phyloP scores from a whole-genome alignment of 2,888 invertebrate species.

The Galeruca laticollis region DNA sequence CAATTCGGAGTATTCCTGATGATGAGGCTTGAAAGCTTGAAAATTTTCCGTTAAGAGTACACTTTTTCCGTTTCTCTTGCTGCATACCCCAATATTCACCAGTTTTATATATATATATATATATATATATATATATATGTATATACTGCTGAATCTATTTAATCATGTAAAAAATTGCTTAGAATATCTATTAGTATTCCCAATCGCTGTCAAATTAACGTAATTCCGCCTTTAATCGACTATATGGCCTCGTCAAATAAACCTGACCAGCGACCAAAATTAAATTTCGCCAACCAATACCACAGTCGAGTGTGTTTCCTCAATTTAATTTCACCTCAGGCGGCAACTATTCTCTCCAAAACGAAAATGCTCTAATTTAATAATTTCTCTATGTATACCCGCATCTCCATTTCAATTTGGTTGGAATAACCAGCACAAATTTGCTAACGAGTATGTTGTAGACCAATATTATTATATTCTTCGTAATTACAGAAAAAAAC shows the following conservation, averaged over 20 bases:
- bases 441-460: too few relatives aligned
- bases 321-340: constrained; percentile 34
- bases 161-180: too few relatives aligned
- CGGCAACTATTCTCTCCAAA: constrained; percentile 17
- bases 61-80: too few relatives aligned
- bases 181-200: background rate
- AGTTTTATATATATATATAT: too few relatives aligned
- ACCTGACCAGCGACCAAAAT: constrained; percentile 28
- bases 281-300: constrained; percentile 24
- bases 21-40: too few relatives aligned
- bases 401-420: constrained; percentile 24
- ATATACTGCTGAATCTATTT: too few relatives aligned
- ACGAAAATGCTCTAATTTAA: constrained; percentile 33
- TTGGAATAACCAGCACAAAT: background rate
- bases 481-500: too few relatives aligned
- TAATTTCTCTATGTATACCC: constrained; percentile 23
- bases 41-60: too few relatives aligned
- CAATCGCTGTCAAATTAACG: constrained; percentile 5
- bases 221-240: constrained; percentile 15
- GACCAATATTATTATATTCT: too few relatives aligned
- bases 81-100: too few relatives aligned
- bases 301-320: constrained; percentile 31
- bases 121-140: too few relatives aligned
- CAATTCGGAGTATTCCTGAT: too few relatives aligned
- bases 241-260: constrained; percentile 24